phyloP scores from a whole-genome alignment of 2,113 vertebrate species.

The Arenaria interpres region DNA sequence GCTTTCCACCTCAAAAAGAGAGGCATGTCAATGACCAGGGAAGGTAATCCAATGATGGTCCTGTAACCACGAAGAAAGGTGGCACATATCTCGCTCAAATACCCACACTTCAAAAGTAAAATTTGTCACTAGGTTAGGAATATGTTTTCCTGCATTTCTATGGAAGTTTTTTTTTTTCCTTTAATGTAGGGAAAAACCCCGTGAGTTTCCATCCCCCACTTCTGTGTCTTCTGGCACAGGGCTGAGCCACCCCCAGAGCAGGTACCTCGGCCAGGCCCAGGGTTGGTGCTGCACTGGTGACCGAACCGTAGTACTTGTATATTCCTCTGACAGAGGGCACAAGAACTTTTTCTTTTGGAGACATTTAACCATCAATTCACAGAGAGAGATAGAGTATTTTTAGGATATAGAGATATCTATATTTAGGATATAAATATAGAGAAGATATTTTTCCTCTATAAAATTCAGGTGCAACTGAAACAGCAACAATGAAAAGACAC shows the following conservation, averaged over 20 bases:
- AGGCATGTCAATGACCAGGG: no score
- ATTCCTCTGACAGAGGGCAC: rapidly evolving
- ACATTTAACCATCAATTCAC: background rate
- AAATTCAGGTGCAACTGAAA: background rate
- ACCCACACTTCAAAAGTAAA: background rate
- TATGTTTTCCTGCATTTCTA: background rate
- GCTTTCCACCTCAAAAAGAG: background rate
- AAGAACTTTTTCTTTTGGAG: background rate
- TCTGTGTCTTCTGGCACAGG: background rate
- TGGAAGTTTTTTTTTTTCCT: background rate
- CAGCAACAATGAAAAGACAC: background rate
- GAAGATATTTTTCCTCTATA: background rate
- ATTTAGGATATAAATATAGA: background rate
- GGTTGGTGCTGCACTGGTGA: background rate
- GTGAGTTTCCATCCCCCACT: background rate
- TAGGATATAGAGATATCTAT: background rate
- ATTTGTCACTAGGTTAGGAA: background rate
- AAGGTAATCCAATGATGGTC: background rate
- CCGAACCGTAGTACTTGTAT: rapidly evolving
- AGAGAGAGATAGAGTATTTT: background rate
- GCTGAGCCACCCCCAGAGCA: background rate
- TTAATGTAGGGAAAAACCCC: rapidly evolving
- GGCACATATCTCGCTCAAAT: background rate
- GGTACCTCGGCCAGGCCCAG: background rate
- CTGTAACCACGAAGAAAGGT: background rate